Evolutionary conservation across 2,797 vertebrate genomes (phyloP).

Genomic region (Erithacus rubecula): DNA sequence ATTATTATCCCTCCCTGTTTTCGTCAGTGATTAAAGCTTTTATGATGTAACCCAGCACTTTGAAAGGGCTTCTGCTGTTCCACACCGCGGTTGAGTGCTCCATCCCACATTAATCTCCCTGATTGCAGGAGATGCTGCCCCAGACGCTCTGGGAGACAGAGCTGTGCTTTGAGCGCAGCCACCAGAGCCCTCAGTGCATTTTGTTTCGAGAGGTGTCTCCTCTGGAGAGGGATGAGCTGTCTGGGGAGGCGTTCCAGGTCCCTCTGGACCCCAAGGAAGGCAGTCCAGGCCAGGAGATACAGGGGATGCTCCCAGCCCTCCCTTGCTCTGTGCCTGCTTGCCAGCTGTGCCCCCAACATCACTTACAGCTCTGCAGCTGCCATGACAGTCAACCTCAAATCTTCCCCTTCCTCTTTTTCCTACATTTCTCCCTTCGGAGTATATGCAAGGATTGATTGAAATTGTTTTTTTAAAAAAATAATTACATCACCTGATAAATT

Average conservation of each 20-base stretch:
- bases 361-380: neutral
- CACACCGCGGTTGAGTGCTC: neutral
- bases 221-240: neutral
- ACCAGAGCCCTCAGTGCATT: rapidly evolving
- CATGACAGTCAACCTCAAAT: neutral
- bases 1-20: neutral
- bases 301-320: rapidly evolving
- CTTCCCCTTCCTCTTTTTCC: neutral
- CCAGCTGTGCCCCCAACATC: neutral
- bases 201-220: neutral
- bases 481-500: neutral
- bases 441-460: neutral
- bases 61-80: neutral
- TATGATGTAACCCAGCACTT: neutral
- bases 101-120: neutral
- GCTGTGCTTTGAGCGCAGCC: neutral
- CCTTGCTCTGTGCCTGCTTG: neutral
- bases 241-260: neutral
- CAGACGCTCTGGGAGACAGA: rapidly evolving
- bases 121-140: neutral
- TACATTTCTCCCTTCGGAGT: neutral
- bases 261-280: neutral
- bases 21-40: neutral
- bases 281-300: neutral
- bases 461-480: neutral